phyloP scores from a whole-genome alignment of 1,140 invertebrate species.

The Oppia nitens region DNA sequence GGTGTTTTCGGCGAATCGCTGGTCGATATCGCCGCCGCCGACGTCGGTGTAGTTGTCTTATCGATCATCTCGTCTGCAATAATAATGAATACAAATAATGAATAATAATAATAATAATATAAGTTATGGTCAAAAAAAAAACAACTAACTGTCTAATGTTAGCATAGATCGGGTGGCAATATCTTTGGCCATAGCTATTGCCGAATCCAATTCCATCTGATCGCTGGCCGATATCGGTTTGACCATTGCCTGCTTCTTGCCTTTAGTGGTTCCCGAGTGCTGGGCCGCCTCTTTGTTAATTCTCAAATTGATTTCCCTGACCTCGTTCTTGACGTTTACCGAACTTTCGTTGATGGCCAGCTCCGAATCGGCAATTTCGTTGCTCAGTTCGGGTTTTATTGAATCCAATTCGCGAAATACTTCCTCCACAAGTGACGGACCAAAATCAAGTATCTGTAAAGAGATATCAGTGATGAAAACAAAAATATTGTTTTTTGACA shows the following conservation, averaged over 20 bases:
- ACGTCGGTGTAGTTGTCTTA: too few relatives aligned
- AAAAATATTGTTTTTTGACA: background rate
- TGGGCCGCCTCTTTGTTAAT: conserved; percentile 18
- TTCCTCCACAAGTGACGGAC: conserved; percentile 80
- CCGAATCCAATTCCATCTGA: conserved; percentile 76
- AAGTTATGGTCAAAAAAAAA: background rate
- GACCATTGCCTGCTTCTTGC: conserved; percentile 59
- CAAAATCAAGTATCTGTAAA: conserved; percentile 64
- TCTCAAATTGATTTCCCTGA: conserved; percentile 42
- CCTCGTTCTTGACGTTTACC: conserved; percentile 48
- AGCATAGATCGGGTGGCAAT: conserved; percentile 71
- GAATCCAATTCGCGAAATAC: conserved; percentile 58
- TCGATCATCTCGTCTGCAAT: background rate
- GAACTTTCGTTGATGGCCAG: conserved; percentile 37
- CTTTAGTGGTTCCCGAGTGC: conserved; percentile 29
- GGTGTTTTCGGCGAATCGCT: conserved; percentile 41
- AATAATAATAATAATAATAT: background rate
- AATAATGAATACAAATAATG: too few relatives aligned
- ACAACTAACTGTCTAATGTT: conserved; percentile 45
- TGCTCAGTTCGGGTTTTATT: conserved; percentile 15
- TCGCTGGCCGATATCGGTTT: conserved; percentile 88
- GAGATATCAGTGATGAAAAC: background rate
- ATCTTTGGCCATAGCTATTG: conserved; percentile 83
- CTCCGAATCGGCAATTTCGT: conserved; percentile 18
- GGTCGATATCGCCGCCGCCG: background rate